Percentiles rank a stretch among this genome's conserved stretches.
These are phyloP conservation scores for Helicorthomorpha holstii DNA, from an alignment of 1,140 invertebrate species.

Conservation along the genomic window DNA sequence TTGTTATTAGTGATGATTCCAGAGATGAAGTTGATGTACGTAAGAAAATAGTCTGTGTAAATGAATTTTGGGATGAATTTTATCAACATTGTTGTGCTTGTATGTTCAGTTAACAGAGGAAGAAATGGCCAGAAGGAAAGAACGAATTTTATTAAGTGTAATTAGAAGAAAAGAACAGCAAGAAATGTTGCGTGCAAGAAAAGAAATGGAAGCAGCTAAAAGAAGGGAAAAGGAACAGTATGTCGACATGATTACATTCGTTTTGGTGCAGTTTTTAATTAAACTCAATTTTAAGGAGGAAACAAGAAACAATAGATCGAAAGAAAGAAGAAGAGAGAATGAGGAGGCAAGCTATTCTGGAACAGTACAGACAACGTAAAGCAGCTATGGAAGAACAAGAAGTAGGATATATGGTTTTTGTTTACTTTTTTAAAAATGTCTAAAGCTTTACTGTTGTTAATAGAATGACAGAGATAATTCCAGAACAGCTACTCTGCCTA, in stretches of 20 bases:
- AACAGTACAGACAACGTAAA: slow-evolving; percentile 89
- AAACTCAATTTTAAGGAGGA: slow-evolving; percentile 36
- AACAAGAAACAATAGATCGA: slow-evolving; percentile 62
- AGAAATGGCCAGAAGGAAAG: slow-evolving; percentile 79
- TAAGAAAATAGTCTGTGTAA: no score
- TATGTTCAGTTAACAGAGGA: slow-evolving; percentile 59
- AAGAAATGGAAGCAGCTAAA: slow-evolving; percentile 32
- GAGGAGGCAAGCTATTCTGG: slow-evolving; percentile 68
- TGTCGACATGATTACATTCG: slow-evolving; percentile 37
- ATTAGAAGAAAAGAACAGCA: slow-evolving; percentile 70
- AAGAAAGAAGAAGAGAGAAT: slow-evolving; percentile 83
- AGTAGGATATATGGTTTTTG: slow-evolving; percentile 7
- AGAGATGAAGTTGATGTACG: no score
- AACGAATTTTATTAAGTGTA: slow-evolving; percentile 68
- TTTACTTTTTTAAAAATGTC: background rate
- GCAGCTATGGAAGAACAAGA: slow-evolving; percentile 79
- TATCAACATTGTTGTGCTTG: no score
- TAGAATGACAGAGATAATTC: background rate
- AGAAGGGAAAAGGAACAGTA: slow-evolving; percentile 58
- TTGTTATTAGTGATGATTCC: no score
- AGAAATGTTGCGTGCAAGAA: slow-evolving; percentile 64
- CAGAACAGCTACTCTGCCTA: slow-evolving; percentile 6
- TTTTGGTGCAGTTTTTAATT: background rate
- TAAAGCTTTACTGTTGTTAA: background rate
- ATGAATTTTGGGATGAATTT: background rate